Evolutionary conservation across 2,113 vertebrate species (phyloP).

Genomic region (Phylloscopus whistleri): DNA sequence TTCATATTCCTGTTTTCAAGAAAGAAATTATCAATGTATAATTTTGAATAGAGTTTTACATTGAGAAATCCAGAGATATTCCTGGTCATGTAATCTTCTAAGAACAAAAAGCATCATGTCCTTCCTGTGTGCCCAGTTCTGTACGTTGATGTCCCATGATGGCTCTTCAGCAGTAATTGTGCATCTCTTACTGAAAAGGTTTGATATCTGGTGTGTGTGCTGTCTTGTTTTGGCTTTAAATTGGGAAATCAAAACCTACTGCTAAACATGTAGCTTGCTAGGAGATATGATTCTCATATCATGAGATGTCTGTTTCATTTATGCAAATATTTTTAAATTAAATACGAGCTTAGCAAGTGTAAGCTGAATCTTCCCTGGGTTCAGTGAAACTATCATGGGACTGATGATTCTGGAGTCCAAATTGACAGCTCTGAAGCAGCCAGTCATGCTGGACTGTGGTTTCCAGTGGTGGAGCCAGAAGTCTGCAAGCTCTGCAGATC

Average conservation of each 20-base stretch:
- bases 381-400: not conserved
- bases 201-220: not conserved
- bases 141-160: rapidly evolving
- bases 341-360: not conserved
- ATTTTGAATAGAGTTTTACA: not conserved
- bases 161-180: not conserved
- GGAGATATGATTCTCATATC: not conserved
- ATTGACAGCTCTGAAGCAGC: not conserved
- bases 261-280: not conserved
- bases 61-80: not conserved
- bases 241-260: not conserved
- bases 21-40: not conserved
- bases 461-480: not conserved
- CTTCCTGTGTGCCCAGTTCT: not conserved
- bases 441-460: not conserved
- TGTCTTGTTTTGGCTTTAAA: not conserved
- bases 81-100: not conserved
- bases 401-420: not conserved
- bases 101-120: not conserved
- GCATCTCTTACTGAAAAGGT: not conserved
- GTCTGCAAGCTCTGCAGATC: not conserved
- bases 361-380: not conserved
- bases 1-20: not conserved
- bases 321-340: not conserved
- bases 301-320: not conserved